Evolutionary conservation across 2,797 vertebrate species (phyloP).

Genomic region (Leucoraja ocellata): DNA sequence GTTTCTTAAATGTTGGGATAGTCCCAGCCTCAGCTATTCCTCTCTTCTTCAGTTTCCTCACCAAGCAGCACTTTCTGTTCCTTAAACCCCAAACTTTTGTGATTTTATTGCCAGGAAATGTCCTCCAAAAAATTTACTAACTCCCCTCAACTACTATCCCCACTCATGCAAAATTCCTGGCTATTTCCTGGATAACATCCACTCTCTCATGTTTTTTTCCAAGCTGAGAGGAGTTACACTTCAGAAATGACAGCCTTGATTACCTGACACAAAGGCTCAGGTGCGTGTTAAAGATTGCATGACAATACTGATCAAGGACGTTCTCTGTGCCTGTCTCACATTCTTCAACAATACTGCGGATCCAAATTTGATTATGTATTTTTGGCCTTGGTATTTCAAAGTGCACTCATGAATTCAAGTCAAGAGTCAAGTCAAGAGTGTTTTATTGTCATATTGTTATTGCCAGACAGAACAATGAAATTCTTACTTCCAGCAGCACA

Average conservation of each 20-base stretch:
- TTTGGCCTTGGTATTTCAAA: background rate
- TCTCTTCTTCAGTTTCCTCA: background rate
- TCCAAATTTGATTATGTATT: background rate
- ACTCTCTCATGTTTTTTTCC: background rate
- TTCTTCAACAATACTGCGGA: background rate
- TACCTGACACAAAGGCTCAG: background rate
- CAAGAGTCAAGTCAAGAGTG: no score
- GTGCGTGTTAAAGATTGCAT: background rate
- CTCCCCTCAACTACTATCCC: background rate
- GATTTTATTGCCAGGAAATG: background rate
- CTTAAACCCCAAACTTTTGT: background rate
- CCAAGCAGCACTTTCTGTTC: background rate
- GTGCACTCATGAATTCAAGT: no score
- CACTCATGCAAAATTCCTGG: background rate
- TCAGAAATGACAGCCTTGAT: background rate
- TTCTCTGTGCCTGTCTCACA: background rate
- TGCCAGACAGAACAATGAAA: no score
- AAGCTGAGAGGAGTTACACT: background rate
- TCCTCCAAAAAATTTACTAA: background rate
- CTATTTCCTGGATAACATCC: background rate
- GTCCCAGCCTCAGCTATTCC: no score
- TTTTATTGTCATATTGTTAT: no score
- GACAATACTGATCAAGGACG: background rate
- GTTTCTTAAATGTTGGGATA: no score
- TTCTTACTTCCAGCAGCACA: no score